Conservation (phyloP, 2,113 vertebrate species). For the Vombatus ursinus region DNA sequence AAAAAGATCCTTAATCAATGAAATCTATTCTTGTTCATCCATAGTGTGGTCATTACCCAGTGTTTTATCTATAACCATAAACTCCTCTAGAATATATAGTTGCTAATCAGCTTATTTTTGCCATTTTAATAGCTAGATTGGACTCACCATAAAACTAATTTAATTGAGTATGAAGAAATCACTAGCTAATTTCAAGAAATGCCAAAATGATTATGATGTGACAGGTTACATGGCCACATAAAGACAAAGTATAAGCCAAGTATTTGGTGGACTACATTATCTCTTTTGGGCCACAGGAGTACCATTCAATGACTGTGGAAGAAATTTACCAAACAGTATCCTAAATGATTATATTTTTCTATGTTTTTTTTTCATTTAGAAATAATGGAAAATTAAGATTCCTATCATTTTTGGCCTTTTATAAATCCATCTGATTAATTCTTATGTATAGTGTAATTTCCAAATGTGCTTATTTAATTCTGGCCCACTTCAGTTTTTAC, state of each 20-base stretch:
- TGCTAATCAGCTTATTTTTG: neutral
- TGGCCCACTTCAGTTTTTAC: slow-evolving; percentile 62
- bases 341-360: slow-evolving; percentile 33
- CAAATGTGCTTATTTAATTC: slow-evolving; percentile 15
- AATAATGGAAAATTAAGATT: slow-evolving; percentile 54
- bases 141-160: neutral
- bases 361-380: slow-evolving; percentile 59
- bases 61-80: neutral
- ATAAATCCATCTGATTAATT: slow-evolving; percentile 58
- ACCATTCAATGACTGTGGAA: neutral
- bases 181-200: neutral
- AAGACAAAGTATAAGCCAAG: slow-evolving; percentile 37
- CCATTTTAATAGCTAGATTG: neutral
- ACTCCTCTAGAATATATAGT: neutral
- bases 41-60: neutral
- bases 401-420: slow-evolving; percentile 44
- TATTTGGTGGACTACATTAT: slow-evolving; percentile 39
- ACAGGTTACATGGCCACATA: neutral
- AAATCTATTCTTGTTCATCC: neutral
- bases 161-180: neutral
- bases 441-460: slow-evolving; percentile 53
- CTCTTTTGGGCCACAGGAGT: slow-evolving; percentile 13
- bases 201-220: neutral
- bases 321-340: slow-evolving; percentile 37
- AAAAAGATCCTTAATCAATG: neutral